phyloP scores from a whole-genome alignment of 2,113 vertebrate species.

The Peromyscus polionotus region DNA sequence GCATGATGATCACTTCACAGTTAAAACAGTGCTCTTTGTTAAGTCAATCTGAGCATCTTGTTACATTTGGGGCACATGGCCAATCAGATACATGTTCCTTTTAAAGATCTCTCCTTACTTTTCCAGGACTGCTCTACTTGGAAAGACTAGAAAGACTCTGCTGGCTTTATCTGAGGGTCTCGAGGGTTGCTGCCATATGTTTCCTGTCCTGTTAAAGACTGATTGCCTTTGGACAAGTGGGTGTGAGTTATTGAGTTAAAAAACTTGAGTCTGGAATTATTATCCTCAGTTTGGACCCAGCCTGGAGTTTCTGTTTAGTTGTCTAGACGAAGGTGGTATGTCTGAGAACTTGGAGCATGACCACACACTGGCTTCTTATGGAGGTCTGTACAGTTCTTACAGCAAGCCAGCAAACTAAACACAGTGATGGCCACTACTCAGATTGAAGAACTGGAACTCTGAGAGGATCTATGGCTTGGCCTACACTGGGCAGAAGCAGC shows the following conservation, averaged over 20 bases:
- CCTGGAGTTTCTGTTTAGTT: neutral
- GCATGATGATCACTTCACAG: conserved; percentile 30
- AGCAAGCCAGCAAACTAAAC: neutral
- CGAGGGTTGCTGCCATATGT: neutral
- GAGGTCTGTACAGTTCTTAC: neutral
- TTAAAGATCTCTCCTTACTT: conserved; percentile 41
- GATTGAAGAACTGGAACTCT: neutral
- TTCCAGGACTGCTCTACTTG: conserved; percentile 31
- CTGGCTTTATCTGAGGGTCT: conserved; percentile 46
- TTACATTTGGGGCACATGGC: conserved; percentile 51
- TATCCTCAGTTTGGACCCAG: conserved; percentile 24
- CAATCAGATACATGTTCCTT: conserved; percentile 64
- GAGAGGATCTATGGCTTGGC: neutral
- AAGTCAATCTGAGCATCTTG: conserved; percentile 67
- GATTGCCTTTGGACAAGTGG: conserved; percentile 51
- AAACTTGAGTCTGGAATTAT: conserved; percentile 13
- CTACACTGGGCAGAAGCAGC: neutral
- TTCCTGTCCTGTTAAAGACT: conserved; percentile 55
- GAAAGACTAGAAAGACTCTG: conserved; percentile 36
- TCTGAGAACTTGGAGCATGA: neutral
- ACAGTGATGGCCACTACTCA: neutral
- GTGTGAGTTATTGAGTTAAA: conserved; percentile 25
- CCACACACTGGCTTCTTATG: neutral
- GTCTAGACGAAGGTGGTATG: conserved; percentile 28
- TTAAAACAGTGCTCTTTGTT: conserved; percentile 65